Evolutionary conservation across 1,140 invertebrate genomes (phyloP).

Genomic region (Sitophilus oryzae): DNA sequence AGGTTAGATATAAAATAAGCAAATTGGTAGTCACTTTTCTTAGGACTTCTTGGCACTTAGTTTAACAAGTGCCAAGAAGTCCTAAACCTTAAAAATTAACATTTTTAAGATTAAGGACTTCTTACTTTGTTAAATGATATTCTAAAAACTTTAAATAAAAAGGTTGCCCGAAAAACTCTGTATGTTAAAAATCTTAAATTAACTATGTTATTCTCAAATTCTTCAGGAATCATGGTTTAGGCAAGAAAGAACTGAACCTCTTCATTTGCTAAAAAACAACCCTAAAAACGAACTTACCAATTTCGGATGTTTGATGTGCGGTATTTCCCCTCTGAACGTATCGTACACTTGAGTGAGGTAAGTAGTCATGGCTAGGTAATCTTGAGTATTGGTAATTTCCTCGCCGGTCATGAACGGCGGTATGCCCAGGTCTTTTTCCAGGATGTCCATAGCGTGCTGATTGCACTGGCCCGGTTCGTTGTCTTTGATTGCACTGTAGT

Average conservation of each 20-base stretch:
- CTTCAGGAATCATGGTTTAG: too few relatives aligned
- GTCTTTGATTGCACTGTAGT: slow-evolving; percentile 60
- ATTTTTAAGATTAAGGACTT: too few relatives aligned
- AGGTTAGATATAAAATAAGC: too few relatives aligned
- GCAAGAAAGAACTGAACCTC: too few relatives aligned
- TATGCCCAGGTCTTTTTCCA: slow-evolving; percentile 65
- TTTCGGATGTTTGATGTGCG: slow-evolving; percentile 71
- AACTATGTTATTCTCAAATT: too few relatives aligned
- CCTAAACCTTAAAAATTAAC: too few relatives aligned
- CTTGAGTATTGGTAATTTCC: slow-evolving; percentile 70
- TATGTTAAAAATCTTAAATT: too few relatives aligned
- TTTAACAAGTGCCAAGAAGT: too few relatives aligned
- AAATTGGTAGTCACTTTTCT: too few relatives aligned
- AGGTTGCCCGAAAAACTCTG: neutral
- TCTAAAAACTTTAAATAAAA: too few relatives aligned
- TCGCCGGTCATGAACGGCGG: slow-evolving; percentile 74
- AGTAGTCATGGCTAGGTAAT: slow-evolving; percentile 70
- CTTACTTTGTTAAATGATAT: too few relatives aligned
- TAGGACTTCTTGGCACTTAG: too few relatives aligned
- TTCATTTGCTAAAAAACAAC: neutral
- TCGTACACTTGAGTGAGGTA: slow-evolving; percentile 87
- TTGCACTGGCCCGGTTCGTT: slow-evolving; percentile 60
- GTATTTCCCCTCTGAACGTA: slow-evolving; percentile 74
- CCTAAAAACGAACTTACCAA: slow-evolving; percentile 49
- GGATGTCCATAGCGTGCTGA: slow-evolving; percentile 74